Conservation (phyloP, 23 tunicate species). For the Phallusia fumigata region DNA sequence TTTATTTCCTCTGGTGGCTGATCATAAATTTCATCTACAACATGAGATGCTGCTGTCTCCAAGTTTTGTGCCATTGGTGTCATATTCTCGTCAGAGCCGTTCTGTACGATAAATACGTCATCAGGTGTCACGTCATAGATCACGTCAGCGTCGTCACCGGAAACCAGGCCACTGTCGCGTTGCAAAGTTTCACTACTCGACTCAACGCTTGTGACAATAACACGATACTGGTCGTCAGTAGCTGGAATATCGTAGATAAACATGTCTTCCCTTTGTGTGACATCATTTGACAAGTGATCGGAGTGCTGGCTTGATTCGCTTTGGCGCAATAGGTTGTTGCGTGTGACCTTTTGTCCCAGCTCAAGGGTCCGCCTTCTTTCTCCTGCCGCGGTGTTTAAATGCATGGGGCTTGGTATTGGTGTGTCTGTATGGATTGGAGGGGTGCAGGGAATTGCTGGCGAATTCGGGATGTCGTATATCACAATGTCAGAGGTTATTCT, state of each 20-base stretch:
- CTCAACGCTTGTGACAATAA: neutral
- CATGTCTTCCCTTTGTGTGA: neutral
- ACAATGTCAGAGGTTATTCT: neutral
- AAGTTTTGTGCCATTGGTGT: neutral
- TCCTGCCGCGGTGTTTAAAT: neutral
- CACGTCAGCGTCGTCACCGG: neutral
- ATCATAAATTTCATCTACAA: no score
- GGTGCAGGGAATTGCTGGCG: neutral
- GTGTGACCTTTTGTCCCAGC: neutral
- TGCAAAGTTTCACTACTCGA: neutral
- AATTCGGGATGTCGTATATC: neutral
- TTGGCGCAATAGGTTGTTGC: neutral
- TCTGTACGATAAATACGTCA: neutral
- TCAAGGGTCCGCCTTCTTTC: neutral
- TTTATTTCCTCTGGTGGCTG: no score
- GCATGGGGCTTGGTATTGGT: constrained; percentile 8
- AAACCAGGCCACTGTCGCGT: neutral
- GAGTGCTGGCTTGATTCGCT: neutral
- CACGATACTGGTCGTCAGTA: neutral
- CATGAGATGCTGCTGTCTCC: neutral
- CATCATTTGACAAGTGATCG: neutral
- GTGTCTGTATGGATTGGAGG: neutral
- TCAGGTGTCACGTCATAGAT: neutral
- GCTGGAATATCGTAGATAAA: neutral
- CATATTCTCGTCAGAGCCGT: neutral